A percentile compares a stretch with the other conserved stretches of the same genome.
Evolutionary conservation across 1,140 invertebrate species (phyloP).

Genomic region (Hesperophylax magnus): DNA sequence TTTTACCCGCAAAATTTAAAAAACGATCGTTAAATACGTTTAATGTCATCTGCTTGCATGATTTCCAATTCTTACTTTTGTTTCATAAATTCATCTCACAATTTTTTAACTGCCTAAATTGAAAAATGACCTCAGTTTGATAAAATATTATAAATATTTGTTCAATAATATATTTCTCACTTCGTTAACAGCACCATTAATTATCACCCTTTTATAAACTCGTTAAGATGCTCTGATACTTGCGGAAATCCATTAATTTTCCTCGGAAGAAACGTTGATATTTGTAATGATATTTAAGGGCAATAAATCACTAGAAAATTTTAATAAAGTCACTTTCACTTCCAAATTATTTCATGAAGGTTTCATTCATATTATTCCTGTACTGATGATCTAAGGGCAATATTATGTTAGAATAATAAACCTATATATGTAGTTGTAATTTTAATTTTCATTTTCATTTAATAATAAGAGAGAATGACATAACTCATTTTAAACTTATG

Average conservation of each 20-base stretch:
- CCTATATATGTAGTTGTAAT: too few relatives aligned
- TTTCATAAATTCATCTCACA: too few relatives aligned
- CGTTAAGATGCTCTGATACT: constrained; percentile 28
- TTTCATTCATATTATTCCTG: constrained; percentile 13
- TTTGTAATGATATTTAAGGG: constrained; percentile 39
- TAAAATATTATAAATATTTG: neutral
- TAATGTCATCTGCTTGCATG: too few relatives aligned
- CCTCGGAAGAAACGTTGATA: constrained; percentile 27
- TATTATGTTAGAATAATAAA: neutral
- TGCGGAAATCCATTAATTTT: constrained; percentile 36
- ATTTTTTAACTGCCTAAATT: too few relatives aligned
- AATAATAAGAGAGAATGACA: too few relatives aligned
- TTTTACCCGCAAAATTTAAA: too few relatives aligned
- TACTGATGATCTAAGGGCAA: neutral
- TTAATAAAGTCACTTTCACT: constrained; percentile 24
- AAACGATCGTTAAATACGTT: too few relatives aligned
- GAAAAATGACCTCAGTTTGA: too few relatives aligned
- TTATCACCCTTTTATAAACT: constrained; percentile 29
- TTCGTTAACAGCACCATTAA: constrained; percentile 14
- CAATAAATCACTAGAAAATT: constrained; percentile 30
- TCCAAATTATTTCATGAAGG: constrained; percentile 11
- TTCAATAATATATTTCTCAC: neutral
- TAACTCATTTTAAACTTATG: too few relatives aligned
- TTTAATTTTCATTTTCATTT: too few relatives aligned
- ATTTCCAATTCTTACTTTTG: too few relatives aligned